Evolutionary conservation across 2,797 vertebrate species (phyloP).

Genomic region (Propithecus perrieri): DNA sequence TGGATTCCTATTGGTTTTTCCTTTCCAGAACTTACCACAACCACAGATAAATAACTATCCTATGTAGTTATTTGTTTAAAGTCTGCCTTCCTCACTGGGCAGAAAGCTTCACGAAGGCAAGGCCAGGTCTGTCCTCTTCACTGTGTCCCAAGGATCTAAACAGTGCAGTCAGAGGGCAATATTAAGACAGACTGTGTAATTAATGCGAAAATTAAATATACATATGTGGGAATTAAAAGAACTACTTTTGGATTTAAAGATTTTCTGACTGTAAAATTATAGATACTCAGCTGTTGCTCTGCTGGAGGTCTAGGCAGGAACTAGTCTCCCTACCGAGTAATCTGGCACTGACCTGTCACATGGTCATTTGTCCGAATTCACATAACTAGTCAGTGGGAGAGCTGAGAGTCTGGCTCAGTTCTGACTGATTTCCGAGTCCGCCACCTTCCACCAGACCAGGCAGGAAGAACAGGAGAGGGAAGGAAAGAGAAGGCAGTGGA

Average conservation of each 20-base stretch:
- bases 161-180: neutral
- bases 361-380: neutral
- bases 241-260: neutral
- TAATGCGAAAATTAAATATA: neutral
- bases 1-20: neutral
- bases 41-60: neutral
- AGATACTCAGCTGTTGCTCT: neutral
- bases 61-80: neutral
- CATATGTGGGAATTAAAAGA: neutral
- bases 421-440: neutral
- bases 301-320: neutral
- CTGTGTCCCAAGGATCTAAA: neutral
- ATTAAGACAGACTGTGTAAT: neutral
- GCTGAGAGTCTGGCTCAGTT: neutral
- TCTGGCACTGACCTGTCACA: neutral
- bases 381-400: neutral
- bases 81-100: neutral
- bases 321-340: neutral
- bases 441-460: neutral
- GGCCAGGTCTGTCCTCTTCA: neutral
- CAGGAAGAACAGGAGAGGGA: neutral
- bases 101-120: neutral
- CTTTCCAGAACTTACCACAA: neutral
- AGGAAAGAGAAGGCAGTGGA: neutral
- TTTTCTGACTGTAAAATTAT: slow-evolving; percentile 22